A percentile compares a stretch with the other conserved stretches of the same genome.
Evolutionary conservation across 2,797 vertebrate species (phyloP).

Genomic region (Tarsius wallacei): DNA sequence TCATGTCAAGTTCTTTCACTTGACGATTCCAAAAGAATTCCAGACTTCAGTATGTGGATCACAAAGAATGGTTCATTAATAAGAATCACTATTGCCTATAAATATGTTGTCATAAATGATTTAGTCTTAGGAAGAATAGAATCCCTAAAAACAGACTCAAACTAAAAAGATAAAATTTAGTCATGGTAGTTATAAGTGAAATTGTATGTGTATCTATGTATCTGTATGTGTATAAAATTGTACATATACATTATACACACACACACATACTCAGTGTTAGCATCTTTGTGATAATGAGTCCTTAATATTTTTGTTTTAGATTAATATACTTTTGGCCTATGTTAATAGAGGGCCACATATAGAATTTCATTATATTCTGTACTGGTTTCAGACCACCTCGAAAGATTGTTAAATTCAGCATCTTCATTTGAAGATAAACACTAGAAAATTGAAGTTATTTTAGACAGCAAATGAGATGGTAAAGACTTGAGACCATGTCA

Average conservation of each 20-base stretch:
- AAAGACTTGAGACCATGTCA: neutral
- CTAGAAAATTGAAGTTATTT: constrained; percentile 41
- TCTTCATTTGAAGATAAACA: constrained; percentile 46
- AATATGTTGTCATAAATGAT: neutral
- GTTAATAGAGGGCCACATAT: neutral
- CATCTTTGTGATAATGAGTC: neutral
- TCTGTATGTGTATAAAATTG: neutral
- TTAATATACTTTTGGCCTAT: neutral
- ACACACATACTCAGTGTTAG: neutral
- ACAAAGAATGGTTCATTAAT: constrained; percentile 1
- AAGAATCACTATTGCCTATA: constrained; percentile 21
- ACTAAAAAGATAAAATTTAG: constrained; percentile 36
- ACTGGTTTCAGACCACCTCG: neutral
- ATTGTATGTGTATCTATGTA: neutral
- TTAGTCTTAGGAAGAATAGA: constrained; percentile 11
- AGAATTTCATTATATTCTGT: neutral
- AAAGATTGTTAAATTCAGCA: constrained; percentile 38
- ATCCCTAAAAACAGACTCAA: constrained; percentile 17
- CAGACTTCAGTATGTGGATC: neutral
- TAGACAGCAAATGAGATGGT: neutral
- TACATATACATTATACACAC: neutral
- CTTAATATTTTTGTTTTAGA: neutral
- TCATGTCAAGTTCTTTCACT: constrained; percentile 20
- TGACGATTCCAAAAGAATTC: constrained; percentile 1
- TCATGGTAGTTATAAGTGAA: neutral